Evolutionary conservation across 2,797 vertebrate species (phyloP).

Genomic region (Phoeniculus purpureus): DNA sequence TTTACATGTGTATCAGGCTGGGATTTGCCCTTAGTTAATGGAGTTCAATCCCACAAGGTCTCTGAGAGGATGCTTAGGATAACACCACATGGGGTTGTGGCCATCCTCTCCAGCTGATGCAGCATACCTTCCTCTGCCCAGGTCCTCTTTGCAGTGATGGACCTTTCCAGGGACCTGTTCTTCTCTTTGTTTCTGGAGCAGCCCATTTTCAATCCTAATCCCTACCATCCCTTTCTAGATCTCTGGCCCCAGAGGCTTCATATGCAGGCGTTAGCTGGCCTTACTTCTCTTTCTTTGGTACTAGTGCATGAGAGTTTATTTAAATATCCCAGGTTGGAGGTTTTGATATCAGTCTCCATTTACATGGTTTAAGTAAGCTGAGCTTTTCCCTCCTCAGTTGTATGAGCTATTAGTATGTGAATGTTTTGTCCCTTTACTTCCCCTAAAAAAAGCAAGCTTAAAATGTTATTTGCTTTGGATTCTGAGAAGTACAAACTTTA

Average conservation of each 20-base stretch:
- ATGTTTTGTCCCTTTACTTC: slow-evolving; percentile 49
- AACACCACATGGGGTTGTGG: neutral
- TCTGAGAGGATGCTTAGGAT: slow-evolving; percentile 38
- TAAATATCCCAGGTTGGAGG: neutral
- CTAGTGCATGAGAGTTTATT: neutral
- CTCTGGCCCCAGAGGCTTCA: neutral
- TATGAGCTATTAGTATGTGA: slow-evolving; percentile 14
- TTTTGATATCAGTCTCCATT: neutral
- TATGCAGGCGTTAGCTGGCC: neutral
- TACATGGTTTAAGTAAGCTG: neutral
- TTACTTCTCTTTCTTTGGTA: neutral
- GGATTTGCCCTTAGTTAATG: neutral
- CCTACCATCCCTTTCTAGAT: neutral
- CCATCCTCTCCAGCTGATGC: neutral
- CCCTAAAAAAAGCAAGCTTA: slow-evolving; percentile 59
- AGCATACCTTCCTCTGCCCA: neutral
- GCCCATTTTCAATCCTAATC: neutral
- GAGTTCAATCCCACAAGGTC: neutral
- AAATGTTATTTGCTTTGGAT: slow-evolving; percentile 74
- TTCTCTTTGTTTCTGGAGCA: neutral
- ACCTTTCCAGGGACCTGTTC: neutral
- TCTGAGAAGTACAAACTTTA: slow-evolving; percentile 58
- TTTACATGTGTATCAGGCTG: slow-evolving; percentile 17
- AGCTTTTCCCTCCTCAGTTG: neutral
- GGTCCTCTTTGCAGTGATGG: neutral